A percentile compares a stretch with the other conserved stretches of the same genome.
Conservation (phyloP, 1,140 invertebrate species). For the Helicoverpa zea region DNA sequence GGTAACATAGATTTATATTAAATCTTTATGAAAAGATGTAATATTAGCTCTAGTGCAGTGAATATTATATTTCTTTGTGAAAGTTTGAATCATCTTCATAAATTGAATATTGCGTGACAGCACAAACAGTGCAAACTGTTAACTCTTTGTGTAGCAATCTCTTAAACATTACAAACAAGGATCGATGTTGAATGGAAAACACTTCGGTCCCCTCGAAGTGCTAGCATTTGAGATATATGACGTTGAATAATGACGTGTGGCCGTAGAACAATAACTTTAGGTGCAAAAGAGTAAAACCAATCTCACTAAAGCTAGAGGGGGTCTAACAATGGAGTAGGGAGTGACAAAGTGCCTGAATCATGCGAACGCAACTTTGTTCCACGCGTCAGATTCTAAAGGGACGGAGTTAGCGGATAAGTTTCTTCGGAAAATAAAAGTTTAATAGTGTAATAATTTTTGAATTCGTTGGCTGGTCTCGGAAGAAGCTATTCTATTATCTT, state of each 20-base stretch:
- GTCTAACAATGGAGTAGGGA: slow-evolving; percentile 65
- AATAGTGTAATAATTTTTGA: slow-evolving; percentile 36
- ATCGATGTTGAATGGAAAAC: slow-evolving; percentile 75
- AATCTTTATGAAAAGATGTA: too few relatives aligned
- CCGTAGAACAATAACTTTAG: slow-evolving; percentile 82
- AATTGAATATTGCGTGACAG: too few relatives aligned
- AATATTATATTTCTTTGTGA: too few relatives aligned
- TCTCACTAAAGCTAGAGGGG: slow-evolving; percentile 68
- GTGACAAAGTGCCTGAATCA: slow-evolving; percentile 47
- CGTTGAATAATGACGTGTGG: slow-evolving; percentile 80
- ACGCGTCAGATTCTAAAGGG: slow-evolving; percentile 34
- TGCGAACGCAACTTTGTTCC: slow-evolving; percentile 41
- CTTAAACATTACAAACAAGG: slow-evolving; percentile 52
- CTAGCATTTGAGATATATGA: slow-evolving; percentile 77
- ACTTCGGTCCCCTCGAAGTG: slow-evolving; percentile 78
- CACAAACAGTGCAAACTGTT: background rate
- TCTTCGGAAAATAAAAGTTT: slow-evolving; percentile 38
- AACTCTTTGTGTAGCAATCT: slow-evolving; percentile 19
- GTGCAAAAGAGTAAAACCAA: slow-evolving; percentile 78
- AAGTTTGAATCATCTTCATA: too few relatives aligned
- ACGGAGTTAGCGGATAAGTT: slow-evolving; percentile 6
- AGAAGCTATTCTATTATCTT: slow-evolving; percentile 16
- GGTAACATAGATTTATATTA: too few relatives aligned
- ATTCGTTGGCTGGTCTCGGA: slow-evolving; percentile 30
- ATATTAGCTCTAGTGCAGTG: too few relatives aligned